phyloP scores from a whole-genome alignment of 1,140 invertebrate species.

The Laodelphax striatellus region DNA sequence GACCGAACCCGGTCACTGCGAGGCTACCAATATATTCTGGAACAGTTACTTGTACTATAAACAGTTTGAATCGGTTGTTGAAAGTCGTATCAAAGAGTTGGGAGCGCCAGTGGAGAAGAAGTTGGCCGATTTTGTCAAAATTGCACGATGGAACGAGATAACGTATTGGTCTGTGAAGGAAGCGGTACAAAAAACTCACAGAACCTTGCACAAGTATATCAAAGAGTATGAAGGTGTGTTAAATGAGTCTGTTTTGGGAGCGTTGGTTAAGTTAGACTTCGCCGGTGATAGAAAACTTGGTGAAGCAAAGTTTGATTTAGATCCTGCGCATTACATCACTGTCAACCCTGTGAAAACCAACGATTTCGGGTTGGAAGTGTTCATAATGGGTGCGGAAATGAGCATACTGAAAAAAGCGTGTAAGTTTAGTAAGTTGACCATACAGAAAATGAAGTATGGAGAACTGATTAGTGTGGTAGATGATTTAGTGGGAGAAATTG shows the following conservation, averaged over 20 bases:
- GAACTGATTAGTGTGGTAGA: constrained; percentile 46
- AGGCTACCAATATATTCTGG: constrained; percentile 60
- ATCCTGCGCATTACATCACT: too few relatives aligned
- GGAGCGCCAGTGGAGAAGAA: constrained; percentile 80
- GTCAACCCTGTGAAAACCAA: too few relatives aligned
- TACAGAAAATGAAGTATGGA: constrained; percentile 42
- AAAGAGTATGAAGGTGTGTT: constrained; percentile 55
- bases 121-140: constrained; percentile 87
- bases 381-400: background rate
- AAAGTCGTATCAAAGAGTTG: constrained; percentile 47
- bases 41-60: constrained; percentile 78
- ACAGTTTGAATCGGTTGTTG: constrained; percentile 59
- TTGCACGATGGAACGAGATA: constrained; percentile 85
- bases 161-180: constrained; percentile 90
- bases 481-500: constrained; percentile 46
- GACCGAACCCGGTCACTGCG: background rate
- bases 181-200: constrained; percentile 75
- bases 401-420: constrained; percentile 42
- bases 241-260: too few relatives aligned
- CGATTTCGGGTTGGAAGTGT: background rate
- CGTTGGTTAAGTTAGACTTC: too few relatives aligned
- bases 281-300: too few relatives aligned
- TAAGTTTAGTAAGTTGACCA: constrained; percentile 46
- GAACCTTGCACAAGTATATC: constrained; percentile 73
- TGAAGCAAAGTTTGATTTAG: too few relatives aligned